Evolutionary conservation across 2,888 invertebrate genomes (phyloP).

Genomic region (Himalopsyche japonica): DNA sequence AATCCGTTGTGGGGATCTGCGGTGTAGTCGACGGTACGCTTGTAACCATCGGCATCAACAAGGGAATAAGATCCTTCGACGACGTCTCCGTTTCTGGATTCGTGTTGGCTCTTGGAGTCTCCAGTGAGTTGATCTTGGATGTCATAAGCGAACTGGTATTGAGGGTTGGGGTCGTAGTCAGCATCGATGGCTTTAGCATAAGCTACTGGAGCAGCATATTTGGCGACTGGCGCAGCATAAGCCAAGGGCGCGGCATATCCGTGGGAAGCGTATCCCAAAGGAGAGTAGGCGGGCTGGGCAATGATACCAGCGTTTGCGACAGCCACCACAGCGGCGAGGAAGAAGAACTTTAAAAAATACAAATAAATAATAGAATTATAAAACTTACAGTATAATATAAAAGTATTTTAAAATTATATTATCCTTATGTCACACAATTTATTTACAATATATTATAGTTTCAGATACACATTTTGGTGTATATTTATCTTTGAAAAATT

Average conservation of each 20-base stretch:
- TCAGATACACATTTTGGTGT: no score
- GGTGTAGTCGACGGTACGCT: constrained; percentile 51
- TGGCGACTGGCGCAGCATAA: constrained; percentile 57
- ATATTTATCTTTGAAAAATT: no score
- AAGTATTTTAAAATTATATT: no score
- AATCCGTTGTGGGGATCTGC: constrained; percentile 59
- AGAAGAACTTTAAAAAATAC: neutral
- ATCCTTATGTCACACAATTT: no score
- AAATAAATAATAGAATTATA: neutral
- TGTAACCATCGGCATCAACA: constrained; percentile 49
- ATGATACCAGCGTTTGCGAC: constrained; percentile 47
- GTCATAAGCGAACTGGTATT: constrained; percentile 71
- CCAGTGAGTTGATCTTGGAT: constrained; percentile 70
- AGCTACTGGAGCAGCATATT: constrained; percentile 30
- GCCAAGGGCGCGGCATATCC: constrained; percentile 62
- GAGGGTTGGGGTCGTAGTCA: constrained; percentile 66
- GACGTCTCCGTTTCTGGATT: constrained; percentile 43
- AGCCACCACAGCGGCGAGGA: constrained; percentile 48
- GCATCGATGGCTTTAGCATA: constrained; percentile 47
- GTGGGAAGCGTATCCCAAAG: constrained; percentile 22
- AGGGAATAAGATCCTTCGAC: constrained; percentile 55
- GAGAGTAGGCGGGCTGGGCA: constrained; percentile 38
- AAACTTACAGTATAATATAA: no score
- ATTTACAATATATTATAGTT: neutral
- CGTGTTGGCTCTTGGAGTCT: constrained; percentile 59